These are phyloP conservation scores for Theretra japonica DNA, from an alignment of 2,888 invertebrate species.

Conservation along the genomic window DNA sequence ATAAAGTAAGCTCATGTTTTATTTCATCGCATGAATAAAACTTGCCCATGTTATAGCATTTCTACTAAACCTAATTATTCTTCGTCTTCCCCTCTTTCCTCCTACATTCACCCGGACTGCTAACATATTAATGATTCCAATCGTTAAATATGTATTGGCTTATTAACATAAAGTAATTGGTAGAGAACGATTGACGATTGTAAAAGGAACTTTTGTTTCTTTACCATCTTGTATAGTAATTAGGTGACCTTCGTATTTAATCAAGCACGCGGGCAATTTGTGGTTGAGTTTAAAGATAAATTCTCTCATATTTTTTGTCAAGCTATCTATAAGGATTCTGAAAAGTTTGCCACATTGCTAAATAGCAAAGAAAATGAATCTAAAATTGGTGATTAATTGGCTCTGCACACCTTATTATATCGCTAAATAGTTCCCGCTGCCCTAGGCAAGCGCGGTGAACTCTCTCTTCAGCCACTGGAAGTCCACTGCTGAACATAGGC, in stretches of 20 bases:
- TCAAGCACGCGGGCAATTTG: too few relatives aligned
- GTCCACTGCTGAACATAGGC: too few relatives aligned
- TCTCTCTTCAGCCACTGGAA: too few relatives aligned
- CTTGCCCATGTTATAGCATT: neutral
- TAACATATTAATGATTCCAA: constrained; percentile 15
- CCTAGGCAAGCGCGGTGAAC: too few relatives aligned
- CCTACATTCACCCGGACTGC: neutral
- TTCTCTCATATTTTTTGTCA: too few relatives aligned
- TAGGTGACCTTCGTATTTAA: too few relatives aligned
- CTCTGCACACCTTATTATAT: too few relatives aligned
- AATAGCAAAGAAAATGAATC: too few relatives aligned
- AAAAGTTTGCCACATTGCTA: too few relatives aligned
- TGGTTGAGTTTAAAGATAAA: too few relatives aligned
- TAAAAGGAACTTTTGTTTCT: neutral
- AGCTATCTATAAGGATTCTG: too few relatives aligned
- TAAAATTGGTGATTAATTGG: neutral
- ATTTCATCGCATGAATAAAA: constrained; percentile 12
- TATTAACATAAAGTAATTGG: constrained; percentile 16
- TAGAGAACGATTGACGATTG: neutral
- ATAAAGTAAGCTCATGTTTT: constrained; percentile 15
- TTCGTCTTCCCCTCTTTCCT: neutral
- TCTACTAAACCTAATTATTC: constrained; percentile 21
- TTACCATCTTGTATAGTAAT: neutral
- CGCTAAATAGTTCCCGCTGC: too few relatives aligned
- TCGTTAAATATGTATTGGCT: constrained; percentile 10